Evolutionary conservation across 1,140 invertebrate species (phyloP).

Genomic region (Zophobas morio): DNA sequence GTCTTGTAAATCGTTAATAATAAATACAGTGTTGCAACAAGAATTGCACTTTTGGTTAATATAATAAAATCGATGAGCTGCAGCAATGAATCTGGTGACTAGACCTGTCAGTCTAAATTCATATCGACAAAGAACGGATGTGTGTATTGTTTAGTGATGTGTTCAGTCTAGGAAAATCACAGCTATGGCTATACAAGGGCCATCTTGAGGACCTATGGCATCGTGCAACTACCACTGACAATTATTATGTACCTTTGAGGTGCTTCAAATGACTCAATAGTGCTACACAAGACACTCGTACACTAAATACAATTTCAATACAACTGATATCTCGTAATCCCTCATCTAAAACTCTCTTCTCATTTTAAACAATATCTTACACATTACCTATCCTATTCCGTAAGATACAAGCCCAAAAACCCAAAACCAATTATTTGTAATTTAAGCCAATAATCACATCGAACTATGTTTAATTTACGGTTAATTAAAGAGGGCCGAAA

Average conservation of each 20-base stretch:
- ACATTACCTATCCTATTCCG: constrained; percentile 52
- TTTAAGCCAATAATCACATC: constrained; percentile 58
- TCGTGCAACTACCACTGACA: constrained; percentile 54
- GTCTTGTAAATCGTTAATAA: constrained; percentile 47
- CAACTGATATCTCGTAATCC: constrained; percentile 24
- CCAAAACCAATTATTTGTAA: constrained; percentile 56
- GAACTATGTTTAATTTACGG: constrained; percentile 49
- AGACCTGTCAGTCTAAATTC: constrained; percentile 57
- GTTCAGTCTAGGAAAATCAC: constrained; percentile 65
- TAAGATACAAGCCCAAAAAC: constrained; percentile 50
- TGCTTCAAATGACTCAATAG: constrained; percentile 51
- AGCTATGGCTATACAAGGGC: constrained; percentile 61
- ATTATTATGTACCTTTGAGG: constrained; percentile 50
- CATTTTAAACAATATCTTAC: constrained; percentile 52
- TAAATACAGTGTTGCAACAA: constrained; percentile 49
- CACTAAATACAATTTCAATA: constrained; percentile 44
- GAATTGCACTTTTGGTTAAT: constrained; percentile 60
- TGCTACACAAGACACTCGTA: constrained; percentile 52
- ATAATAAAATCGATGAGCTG: constrained; percentile 57
- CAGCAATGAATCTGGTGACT: constrained; percentile 54
- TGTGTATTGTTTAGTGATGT: constrained; percentile 48
- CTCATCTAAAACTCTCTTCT: constrained; percentile 5
- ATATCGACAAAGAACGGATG: constrained; percentile 46
- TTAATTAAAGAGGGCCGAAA: constrained; percentile 56
- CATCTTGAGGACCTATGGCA: constrained; percentile 54